phyloP scores from a whole-genome alignment of 2,113 vertebrate genomes.

The Sylvietta virens region DNA sequence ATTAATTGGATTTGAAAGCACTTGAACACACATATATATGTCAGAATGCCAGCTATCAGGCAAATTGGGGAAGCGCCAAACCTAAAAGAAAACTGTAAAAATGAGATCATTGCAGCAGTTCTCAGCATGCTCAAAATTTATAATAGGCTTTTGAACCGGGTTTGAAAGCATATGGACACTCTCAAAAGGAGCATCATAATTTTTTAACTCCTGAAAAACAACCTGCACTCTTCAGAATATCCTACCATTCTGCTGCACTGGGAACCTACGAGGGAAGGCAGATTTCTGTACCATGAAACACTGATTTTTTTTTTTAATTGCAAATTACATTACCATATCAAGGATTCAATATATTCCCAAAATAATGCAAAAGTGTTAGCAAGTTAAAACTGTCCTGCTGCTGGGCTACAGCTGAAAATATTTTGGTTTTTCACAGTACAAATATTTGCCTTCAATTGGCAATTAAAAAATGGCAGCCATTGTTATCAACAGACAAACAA shows the following conservation, averaged over 20 bases:
- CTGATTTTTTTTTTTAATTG: not conserved
- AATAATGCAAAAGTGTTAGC: not conserved
- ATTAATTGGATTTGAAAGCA: conserved; percentile 22
- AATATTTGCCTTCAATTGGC: not conserved
- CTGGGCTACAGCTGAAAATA: not conserved
- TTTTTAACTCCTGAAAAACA: not conserved
- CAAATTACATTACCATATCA: not conserved
- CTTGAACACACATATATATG: not conserved
- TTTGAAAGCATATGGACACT: not conserved
- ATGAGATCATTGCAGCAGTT: not conserved
- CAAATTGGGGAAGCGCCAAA: not conserved
- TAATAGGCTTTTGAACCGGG: not conserved
- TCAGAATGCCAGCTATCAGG: conserved; percentile 3
- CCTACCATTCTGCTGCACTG: not conserved
- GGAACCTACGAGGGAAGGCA: not conserved
- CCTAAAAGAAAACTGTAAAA: not conserved
- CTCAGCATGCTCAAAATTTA: not conserved
- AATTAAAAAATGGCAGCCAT: not conserved
- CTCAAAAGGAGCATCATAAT: not conserved
- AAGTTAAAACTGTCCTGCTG: not conserved
- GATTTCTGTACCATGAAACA: not conserved
- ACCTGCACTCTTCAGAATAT: not conserved
- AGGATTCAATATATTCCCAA: not conserved
- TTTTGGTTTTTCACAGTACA: not conserved
- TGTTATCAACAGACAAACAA: not conserved